Evolutionary conservation across 2,113 vertebrate species (phyloP).

Genomic region (Taurulus bubalis): DNA sequence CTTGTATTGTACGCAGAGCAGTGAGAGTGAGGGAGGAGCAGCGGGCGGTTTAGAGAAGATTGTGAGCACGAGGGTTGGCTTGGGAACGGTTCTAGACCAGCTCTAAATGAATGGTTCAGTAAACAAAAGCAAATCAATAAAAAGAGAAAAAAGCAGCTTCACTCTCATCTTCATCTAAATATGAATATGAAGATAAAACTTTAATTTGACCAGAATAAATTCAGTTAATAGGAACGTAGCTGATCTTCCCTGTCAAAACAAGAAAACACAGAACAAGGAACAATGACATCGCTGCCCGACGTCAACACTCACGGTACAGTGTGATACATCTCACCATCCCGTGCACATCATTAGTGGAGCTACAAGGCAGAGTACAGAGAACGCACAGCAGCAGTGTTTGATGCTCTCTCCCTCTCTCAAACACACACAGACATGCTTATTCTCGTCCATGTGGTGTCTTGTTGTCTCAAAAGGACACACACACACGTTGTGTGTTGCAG

Average conservation of each 20-base stretch:
- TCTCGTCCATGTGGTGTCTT: neutral
- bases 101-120: neutral
- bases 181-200: neutral
- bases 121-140: neutral
- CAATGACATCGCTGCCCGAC: neutral
- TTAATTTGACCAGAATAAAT: neutral
- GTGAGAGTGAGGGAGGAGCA: neutral
- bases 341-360: constrained; percentile 14
- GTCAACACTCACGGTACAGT: neutral
- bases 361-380: constrained; percentile 9
- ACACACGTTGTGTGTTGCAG: neutral
- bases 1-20: neutral
- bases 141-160: neutral
- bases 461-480: constrained; percentile 15
- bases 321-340: neutral
- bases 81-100: neutral
- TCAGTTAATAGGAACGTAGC: neutral
- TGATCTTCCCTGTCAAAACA: neutral
- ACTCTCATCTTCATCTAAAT: neutral
- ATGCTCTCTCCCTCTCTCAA: neutral
- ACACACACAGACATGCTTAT: constrained; percentile 5
- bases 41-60: neutral
- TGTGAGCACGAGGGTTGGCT: neutral
- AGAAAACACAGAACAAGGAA: constrained; percentile 11
- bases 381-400: neutral